Conservation (phyloP, 92 coral and sea anemone genomes). For the Zoanthus sansibaricus region DNA sequence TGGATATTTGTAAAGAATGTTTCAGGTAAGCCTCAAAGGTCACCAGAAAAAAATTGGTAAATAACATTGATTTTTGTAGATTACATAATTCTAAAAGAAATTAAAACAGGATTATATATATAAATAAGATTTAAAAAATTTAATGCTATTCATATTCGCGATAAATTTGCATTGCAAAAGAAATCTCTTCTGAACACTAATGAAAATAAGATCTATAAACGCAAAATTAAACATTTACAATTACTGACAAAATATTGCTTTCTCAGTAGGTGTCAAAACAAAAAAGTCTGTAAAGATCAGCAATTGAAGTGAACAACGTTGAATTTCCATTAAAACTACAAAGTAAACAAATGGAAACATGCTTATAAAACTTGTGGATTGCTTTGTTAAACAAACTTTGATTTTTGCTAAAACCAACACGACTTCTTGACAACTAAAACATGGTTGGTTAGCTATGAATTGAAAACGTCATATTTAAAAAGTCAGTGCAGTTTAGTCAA, state of each 20-base stretch:
- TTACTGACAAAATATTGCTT: conserved; percentile 19
- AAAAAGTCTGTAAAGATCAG: conserved; percentile 19
- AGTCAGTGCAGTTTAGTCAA: neutral
- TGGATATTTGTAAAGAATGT: conserved; percentile 24
- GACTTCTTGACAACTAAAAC: neutral
- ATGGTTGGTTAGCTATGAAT: neutral
- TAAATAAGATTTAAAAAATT: neutral
- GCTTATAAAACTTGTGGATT: conserved; percentile 15
- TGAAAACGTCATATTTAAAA: neutral
- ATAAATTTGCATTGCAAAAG: neutral
- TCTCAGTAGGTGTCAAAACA: conserved; percentile 33
- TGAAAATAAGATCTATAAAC: neutral
- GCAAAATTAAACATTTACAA: conserved; percentile 42
- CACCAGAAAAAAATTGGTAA: neutral
- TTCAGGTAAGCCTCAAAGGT: neutral
- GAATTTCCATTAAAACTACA: conserved; percentile 32
- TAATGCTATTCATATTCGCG: neutral
- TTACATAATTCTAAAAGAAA: neutral
- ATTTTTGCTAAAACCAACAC: conserved; percentile 10
- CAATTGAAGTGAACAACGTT: conserved; percentile 47
- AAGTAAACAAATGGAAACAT: conserved; percentile 24
- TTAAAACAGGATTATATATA: neutral
- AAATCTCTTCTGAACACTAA: neutral
- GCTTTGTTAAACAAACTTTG: conserved; percentile 38
- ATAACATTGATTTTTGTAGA: neutral